These are phyloP conservation scores for Vannuccia rotundouncinata DNA, from an alignment of 2,888 invertebrate species.

Conservation along the genomic window DNA sequence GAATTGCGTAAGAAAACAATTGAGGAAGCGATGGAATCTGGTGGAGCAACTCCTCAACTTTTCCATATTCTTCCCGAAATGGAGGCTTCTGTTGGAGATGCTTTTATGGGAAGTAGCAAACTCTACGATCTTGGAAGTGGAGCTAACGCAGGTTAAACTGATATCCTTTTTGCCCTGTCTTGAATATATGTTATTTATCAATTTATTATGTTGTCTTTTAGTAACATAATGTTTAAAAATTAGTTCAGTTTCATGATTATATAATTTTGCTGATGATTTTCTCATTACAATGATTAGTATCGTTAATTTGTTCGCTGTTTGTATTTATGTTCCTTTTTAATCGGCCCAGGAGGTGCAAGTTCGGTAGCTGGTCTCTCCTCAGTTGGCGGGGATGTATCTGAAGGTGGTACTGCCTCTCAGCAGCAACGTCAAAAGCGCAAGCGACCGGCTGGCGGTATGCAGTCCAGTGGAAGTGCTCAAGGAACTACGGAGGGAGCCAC, in stretches of 20 bases:
- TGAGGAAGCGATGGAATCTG: conserved; percentile 90
- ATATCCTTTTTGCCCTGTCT: too few relatives aligned
- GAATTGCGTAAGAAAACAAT: conserved; percentile 92
- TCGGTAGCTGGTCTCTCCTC: background rate
- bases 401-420: background rate
- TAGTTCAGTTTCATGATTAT: too few relatives aligned
- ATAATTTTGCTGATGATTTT: too few relatives aligned
- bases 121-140: conserved; percentile 66
- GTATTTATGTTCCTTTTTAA: too few relatives aligned
- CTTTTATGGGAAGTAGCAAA: conserved; percentile 91
- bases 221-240: too few relatives aligned
- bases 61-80: conserved; percentile 90
- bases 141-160: too few relatives aligned
- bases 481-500: background rate
- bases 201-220: too few relatives aligned
- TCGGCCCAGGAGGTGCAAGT: background rate
- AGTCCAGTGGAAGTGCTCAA: background rate
- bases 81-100: conserved; percentile 64
- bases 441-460: background rate
- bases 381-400: background rate
- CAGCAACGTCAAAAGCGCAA: background rate
- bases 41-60: conserved; percentile 82
- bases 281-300: too few relatives aligned
- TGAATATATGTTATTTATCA: too few relatives aligned
- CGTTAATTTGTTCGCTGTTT: too few relatives aligned